Evolutionary conservation across 2,113 vertebrate species (phyloP), one percentile per base, ranked within the genome.

Genomic region (Cottus gobio): DNA sequence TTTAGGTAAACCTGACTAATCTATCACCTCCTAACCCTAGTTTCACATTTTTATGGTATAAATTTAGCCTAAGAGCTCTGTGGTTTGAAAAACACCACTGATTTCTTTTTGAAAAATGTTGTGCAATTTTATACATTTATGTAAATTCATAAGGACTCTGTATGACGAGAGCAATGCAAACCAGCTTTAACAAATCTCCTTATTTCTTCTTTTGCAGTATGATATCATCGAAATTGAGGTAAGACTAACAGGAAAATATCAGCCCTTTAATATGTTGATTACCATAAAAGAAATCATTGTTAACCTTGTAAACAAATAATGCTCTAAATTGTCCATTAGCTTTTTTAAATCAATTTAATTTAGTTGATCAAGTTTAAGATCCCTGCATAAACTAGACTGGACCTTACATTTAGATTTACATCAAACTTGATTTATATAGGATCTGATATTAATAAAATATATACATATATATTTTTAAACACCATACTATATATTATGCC

Each of bases 191-290:
- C 8, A 54, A 60, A 18, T 16, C 7, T 36, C 22, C 50, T 1
- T 71, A 7, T 79, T 50, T 54, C 5, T 71, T 56, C 70, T n/a
- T 39, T 85, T 80, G 30, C 89, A 94, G 93, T 94, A 92, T 39
- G 65, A 83, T 3, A 24, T 44, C 20, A 88, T 93, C 13, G 65
- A 75, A 74, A 61, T 94, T 44, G 36, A 90, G 93, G 93, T 94
- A 91, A 91, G 90, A 16, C 2, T 34, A 16, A 50, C 0, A 22
- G 2, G 15, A 30, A 67, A 46, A 50, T 30, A 34, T 52, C 2
- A 5, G 56, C 7, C 7, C 4, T 26, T 44, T 2, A 50, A 67
- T 30, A 52, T 52, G 50, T n/a, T n/a, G 3, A n/a, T 22, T 48
- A 20, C 4, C 18, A 22, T 50, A 7, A n/a, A 52, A 54, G 4